Evolutionary conservation across 2,113 vertebrate genomes (phyloP), one percentile per base, ranked within the genome.

Genomic region (Toxotes chatareus): DNA sequence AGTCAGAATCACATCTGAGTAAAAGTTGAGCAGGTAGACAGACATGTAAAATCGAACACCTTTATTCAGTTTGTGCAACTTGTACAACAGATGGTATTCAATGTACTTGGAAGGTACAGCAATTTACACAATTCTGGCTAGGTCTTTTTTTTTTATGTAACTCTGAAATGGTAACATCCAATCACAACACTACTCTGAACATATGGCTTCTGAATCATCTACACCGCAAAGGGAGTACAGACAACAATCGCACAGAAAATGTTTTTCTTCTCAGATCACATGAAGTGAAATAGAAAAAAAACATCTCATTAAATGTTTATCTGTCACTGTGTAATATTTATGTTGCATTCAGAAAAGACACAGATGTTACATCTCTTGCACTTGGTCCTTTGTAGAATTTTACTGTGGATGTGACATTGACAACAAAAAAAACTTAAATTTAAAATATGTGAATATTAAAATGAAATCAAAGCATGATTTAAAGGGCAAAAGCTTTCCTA

Each of bases 1-100:
- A 17, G 47, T 8, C 12, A 44, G 6, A 27, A 2, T n/a, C 32
- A 1, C 2, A 60, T 14, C 17, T 1, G n/a, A 14, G 14, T 19
- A 42, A 42, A 40, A 19, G 12, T 36, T 17, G 4, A 73, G n/a
- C 1, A 61, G 34, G 10, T 5, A n/a, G 31, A 51, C 55, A 81
- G 21, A 38, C 14, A 4, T 1, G 47, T 87, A 57, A 93, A 92
- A 83, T 88, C 78, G 36, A 90, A 88, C 73, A 82, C 47, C 74
- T 95, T 94, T 96, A 95, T 95, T 95, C 66, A 88, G 87, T 88
- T 84, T 93, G 93, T 94, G 91, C 89, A 91, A 74, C 89, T 93
- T 85, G 86, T 93, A 94, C 90, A 94, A 72, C 40, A 69, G 77
- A 86, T 89, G 75, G 55, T 87, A 36, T 65, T 84, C 65, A 73